Percentiles rank a stretch among this genome's conserved stretches.
Conservation (phyloP, 2,113 vertebrate genomes). For the Podarcis cretensis region DNA sequence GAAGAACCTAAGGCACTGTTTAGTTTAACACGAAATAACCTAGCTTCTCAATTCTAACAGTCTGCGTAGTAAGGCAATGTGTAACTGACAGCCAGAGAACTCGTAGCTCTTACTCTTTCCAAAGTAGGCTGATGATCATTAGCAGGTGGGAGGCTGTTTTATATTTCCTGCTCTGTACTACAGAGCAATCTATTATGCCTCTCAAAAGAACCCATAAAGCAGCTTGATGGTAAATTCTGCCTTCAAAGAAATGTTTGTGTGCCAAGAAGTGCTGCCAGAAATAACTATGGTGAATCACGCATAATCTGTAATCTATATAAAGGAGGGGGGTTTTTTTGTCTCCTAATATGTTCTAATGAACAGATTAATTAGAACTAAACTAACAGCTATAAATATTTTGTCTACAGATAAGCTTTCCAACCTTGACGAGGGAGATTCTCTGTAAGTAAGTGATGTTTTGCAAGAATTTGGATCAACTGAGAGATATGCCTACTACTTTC, state of each 20-base stretch:
- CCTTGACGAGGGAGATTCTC: background rate
- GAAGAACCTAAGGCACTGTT: background rate
- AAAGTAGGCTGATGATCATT: background rate
- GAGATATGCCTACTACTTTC: background rate
- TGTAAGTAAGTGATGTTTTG: background rate
- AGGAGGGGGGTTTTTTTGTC: background rate
- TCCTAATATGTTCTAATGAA: background rate
- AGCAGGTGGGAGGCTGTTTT: background rate
- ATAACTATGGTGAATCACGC: background rate
- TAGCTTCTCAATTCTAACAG: background rate
- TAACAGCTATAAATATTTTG: conserved; percentile 5
- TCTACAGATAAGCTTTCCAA: background rate
- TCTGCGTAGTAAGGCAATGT: background rate
- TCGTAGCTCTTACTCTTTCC: background rate
- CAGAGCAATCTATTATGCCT: background rate
- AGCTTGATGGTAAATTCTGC: background rate
- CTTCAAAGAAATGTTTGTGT: background rate
- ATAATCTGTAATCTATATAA: conserved; percentile 1
- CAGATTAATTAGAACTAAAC: background rate
- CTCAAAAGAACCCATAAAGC: background rate
- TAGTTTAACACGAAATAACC: background rate
- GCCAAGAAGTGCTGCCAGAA: background rate
- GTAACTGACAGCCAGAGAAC: background rate
- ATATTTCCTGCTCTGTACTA: background rate
- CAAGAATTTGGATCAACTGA: background rate